phyloP scores from a whole-genome alignment of 2,113 vertebrate species.

The Aramus guarauna region DNA sequence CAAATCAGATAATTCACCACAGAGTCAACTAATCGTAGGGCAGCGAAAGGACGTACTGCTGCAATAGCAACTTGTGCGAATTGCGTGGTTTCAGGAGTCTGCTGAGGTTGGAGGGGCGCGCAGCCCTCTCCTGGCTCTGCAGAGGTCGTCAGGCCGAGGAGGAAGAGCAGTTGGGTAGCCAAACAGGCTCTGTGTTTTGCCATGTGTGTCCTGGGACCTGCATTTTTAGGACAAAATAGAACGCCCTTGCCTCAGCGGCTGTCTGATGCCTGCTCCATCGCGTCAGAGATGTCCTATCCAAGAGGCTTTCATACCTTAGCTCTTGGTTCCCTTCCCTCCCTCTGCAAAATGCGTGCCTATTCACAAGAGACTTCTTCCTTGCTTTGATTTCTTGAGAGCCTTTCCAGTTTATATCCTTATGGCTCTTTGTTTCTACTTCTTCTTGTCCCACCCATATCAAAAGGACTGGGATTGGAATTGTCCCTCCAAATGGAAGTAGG shows the following conservation, averaged over 20 bases:
- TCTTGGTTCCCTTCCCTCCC: background rate
- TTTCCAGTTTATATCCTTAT: background rate
- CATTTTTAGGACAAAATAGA: background rate
- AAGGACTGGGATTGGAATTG: background rate
- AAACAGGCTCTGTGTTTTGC: background rate
- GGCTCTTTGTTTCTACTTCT: background rate
- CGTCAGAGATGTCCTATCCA: background rate
- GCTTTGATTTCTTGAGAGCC: background rate
- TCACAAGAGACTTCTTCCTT: background rate
- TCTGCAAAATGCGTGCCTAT: accelerated
- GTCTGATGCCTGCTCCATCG: background rate
- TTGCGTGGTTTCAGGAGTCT: background rate
- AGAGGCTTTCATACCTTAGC: background rate
- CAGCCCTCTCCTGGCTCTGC: background rate
- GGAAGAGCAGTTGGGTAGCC: background rate
- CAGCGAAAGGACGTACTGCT: background rate
- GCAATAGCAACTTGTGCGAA: accelerated
- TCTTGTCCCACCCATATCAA: background rate
- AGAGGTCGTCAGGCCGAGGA: background rate
- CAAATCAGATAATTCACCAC: background rate
- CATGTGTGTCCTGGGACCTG: background rate
- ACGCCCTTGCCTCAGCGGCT: background rate
- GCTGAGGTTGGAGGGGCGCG: background rate
- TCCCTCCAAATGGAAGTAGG: background rate
- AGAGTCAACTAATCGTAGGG: background rate